A percentile compares a stretch with the other conserved stretches of the same genome.
Conservation (phyloP, 2,113 vertebrate genomes). For the Gavialis gangeticus region DNA sequence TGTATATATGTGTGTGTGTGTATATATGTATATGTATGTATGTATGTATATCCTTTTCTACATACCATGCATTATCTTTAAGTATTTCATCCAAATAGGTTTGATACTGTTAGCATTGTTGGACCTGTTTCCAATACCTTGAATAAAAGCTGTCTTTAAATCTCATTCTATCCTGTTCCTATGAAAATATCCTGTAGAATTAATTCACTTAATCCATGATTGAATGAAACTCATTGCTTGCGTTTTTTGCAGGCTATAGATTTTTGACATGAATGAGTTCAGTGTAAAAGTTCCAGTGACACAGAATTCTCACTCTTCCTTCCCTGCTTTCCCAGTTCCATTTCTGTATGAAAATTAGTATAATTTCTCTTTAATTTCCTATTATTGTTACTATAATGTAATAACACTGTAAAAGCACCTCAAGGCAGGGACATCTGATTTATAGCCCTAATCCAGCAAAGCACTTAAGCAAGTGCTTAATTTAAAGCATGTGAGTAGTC, state of each 20-base stretch:
- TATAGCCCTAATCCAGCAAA: conserved; percentile 31
- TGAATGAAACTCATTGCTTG: conserved; percentile 17
- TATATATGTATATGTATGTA: no score
- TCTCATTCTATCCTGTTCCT: background rate
- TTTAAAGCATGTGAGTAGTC: conserved; percentile 68
- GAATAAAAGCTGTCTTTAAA: background rate
- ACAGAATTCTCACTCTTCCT: background rate
- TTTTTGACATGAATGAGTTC: background rate
- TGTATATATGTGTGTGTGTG: no score
- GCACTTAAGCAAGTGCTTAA: conserved; percentile 60
- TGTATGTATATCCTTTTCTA: no score
- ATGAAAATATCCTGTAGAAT: conserved; percentile 1
- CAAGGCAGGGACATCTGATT: conserved; percentile 10
- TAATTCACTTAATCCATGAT: background rate
- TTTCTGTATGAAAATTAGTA: conserved; percentile 15
- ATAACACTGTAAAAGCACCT: conserved; percentile 15
- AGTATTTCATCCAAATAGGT: conserved; percentile 38
- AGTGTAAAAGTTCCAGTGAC: background rate
- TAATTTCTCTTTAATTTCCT: conserved; percentile 8
- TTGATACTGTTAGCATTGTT: background rate
- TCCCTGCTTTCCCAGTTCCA: conserved; percentile 14
- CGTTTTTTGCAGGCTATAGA: conserved; percentile 16
- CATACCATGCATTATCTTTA: background rate
- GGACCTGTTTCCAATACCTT: background rate
- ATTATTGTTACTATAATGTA: conserved; percentile 22